A percentile compares a stretch with the other conserved stretches of the same genome.
These are phyloP conservation scores for Lithophane socia DNA, from an alignment of 2,888 invertebrate genomes.

Conservation along the genomic window DNA sequence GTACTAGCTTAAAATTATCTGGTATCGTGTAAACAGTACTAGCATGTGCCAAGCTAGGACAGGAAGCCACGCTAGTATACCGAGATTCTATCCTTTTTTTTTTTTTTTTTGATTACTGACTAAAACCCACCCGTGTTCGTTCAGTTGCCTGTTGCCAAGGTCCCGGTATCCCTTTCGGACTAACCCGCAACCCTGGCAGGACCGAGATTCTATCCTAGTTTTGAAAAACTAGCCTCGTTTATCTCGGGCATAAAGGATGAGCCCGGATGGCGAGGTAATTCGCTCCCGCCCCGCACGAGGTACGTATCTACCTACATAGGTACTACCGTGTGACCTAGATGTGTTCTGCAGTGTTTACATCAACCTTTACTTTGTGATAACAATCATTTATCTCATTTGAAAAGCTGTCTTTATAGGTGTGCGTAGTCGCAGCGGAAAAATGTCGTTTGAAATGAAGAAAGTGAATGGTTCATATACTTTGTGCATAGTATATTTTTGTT, in stretches of 20 bases:
- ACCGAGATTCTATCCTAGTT: not conserved
- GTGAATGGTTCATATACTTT: no score
- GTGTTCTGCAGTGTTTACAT: not conserved
- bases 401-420: not conserved
- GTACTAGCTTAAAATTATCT: not conserved
- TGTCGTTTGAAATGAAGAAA: no score
- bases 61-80: not conserved
- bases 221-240: not conserved
- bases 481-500: no score
- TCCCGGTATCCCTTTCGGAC: no score
- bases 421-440: no score
- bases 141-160: no score
- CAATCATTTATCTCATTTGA: not conserved
- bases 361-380: not conserved
- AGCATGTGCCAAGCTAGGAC: not conserved
- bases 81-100: no score
- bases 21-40: not conserved
- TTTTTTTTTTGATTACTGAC: no score
- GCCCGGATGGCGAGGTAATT: slow-evolving; percentile 1
- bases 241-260: slow-evolving; percentile 23
- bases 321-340: slow-evolving; percentile 33
- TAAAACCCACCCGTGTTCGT: no score
- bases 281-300: no score
- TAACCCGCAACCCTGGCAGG: no score
- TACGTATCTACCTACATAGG: not conserved